Evolutionary conservation across 2,888 invertebrate species (phyloP), one percentile per base, ranked within the genome.

Genomic region (Hemistola chrysoprasaria): DNA sequence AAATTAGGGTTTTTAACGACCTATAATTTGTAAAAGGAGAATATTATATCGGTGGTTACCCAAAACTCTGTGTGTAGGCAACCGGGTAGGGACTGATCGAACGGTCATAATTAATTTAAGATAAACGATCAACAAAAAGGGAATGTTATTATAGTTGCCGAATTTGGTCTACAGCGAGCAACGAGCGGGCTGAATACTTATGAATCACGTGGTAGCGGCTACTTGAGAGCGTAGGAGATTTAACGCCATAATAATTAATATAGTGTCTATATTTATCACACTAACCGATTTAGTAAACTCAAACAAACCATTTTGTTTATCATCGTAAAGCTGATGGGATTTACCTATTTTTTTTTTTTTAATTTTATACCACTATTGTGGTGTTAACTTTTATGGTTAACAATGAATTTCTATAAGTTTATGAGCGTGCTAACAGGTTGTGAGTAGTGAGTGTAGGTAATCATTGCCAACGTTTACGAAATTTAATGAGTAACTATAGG

Each of bases 91-190:
- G 53, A 25, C 29, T 31, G n/a, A n/a, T n/a, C n/a, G n/a, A 26
- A 23, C 58, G 16, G 16, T 16, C 16, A 16, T 16, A 58, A 64
- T 65, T 65, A 62, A 72, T 74, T 65, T 61, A 58, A 62, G 63
- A 69, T 65, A 68, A 72, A 67, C 62, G 63, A 62, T 65, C 58
- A 59, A 54, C 71, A 53, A 66, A 71, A 73, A 77, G 78, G 78
- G 73, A 67, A 75, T 68, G 65, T 67, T 80, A 81, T n/a, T n/a
- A 78, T 79, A 77, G 72, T 58, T 49, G 40, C 80, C 78, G 50
- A 73, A 67, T 76, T 58, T 41, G 80, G 78, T 37, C 37, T 59
- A 67, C 53, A 50, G 59, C 53, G 61, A 58, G 57, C 63, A 59
- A n/a, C 16, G 4, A 16, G 16, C 16, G 3, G 56, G 55, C 63